phyloP scores from a whole-genome alignment of 2,113 vertebrate genomes.

The Theristicus caerulescens region DNA sequence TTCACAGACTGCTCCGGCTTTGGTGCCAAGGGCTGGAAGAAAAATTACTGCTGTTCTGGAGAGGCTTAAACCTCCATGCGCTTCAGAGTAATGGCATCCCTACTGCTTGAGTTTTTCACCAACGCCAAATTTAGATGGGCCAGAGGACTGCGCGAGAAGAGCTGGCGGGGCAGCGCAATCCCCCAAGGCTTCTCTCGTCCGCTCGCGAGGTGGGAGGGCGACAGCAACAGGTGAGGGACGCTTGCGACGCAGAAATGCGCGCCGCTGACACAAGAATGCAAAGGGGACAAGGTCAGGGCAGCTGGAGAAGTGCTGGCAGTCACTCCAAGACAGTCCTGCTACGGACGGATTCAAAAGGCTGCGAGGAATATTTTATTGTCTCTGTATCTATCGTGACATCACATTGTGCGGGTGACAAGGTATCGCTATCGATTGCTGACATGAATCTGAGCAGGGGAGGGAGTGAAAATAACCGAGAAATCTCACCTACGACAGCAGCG shows the following conservation, averaged over 20 bases:
- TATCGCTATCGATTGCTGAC: not conserved
- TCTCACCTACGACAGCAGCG: not conserved
- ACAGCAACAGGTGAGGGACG: slow-evolving; percentile 57
- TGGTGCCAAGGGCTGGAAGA: not conserved
- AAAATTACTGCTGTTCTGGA: not conserved
- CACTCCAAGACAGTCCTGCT: not conserved
- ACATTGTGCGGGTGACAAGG: not conserved
- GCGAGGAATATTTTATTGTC: not conserved
- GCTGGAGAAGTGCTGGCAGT: not conserved
- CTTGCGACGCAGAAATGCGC: rapidly evolving
- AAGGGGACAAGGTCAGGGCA: not conserved
- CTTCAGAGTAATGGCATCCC: not conserved
- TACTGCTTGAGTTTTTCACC: not conserved
- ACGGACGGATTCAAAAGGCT: not conserved
- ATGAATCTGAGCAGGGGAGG: not conserved
- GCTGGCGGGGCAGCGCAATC: not conserved
- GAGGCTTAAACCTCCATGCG: not conserved
- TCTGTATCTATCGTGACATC: not conserved
- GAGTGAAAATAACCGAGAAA: not conserved
- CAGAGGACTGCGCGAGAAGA: not conserved
- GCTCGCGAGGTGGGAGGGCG: not conserved
- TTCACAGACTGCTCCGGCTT: not conserved
- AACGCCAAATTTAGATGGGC: not conserved
- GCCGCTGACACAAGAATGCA: not conserved
- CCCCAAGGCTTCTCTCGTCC: not conserved